A percentile compares a stretch with the other conserved stretches of the same genome.
phyloP scores from a whole-genome alignment of 2,888 invertebrate species.

The Sesia apiformis region DNA sequence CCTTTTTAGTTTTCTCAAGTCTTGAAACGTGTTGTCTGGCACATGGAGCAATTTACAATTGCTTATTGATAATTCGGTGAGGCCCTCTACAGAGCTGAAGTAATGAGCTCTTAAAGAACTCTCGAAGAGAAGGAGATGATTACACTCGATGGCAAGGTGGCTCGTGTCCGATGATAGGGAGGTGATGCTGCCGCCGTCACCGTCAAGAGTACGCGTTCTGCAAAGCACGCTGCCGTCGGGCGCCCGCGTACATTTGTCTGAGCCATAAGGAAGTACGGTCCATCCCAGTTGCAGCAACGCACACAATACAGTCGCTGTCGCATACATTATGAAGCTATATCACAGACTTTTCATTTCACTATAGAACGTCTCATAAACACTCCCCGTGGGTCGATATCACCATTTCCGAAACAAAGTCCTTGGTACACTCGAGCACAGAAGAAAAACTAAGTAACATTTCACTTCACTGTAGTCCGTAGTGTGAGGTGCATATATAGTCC shows the following conservation, averaged over 20 bases:
- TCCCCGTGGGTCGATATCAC: slow-evolving; percentile 73
- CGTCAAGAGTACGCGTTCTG: slow-evolving; percentile 81
- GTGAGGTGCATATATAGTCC: slow-evolving; percentile 24
- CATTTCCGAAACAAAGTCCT: slow-evolving; percentile 74
- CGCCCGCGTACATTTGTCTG: slow-evolving; percentile 63
- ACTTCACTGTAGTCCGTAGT: slow-evolving; percentile 56
- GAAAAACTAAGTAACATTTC: slow-evolving; percentile 68
- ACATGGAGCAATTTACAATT: slow-evolving; percentile 87
- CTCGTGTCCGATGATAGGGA: slow-evolving; percentile 79
- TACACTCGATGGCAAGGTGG: slow-evolving; percentile 83
- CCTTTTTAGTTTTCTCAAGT: slow-evolving; percentile 84
- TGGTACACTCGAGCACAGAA: slow-evolving; percentile 53
- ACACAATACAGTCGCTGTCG: slow-evolving; percentile 60
- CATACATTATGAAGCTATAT: slow-evolving; percentile 48
- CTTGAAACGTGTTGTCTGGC: slow-evolving; percentile 85
- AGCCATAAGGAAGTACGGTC: slow-evolving; percentile 69
- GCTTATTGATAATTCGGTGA: slow-evolving; percentile 83
- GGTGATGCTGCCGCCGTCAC: slow-evolving; percentile 78
- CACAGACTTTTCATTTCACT: slow-evolving; percentile 73
- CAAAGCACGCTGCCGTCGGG: slow-evolving; percentile 77
- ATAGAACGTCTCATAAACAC: slow-evolving; percentile 70
- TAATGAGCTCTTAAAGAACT: slow-evolving; percentile 82
- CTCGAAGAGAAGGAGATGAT: slow-evolving; percentile 84
- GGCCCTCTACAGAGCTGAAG: slow-evolving; percentile 81
- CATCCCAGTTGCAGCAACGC: slow-evolving; percentile 71